These are phyloP conservation scores for Furnarius figulus DNA, from an alignment of 2,113 vertebrate species.

Conservation along the genomic window DNA sequence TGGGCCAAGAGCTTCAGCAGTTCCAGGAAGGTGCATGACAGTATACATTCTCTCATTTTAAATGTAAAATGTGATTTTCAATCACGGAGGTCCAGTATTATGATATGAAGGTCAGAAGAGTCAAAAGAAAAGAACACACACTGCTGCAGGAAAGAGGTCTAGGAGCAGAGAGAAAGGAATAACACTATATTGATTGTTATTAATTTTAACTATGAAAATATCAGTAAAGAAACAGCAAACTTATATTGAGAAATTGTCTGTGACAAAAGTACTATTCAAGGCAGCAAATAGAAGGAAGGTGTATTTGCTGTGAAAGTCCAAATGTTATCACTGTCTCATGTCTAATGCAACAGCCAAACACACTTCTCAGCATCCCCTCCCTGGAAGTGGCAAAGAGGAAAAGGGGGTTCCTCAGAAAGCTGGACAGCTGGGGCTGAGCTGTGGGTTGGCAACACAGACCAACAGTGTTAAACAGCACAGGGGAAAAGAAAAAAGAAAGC, in stretches of 20 bases:
- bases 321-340: neutral
- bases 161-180: neutral
- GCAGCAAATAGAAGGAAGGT: neutral
- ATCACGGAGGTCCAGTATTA: neutral
- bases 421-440: neutral
- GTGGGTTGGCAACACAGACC: neutral
- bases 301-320: neutral
- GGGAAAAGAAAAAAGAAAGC: neutral
- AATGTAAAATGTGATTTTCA: neutral
- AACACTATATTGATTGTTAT: neutral
- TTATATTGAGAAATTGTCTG: neutral
- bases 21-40: constrained; percentile 1
- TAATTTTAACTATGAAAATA: neutral
- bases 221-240: neutral
- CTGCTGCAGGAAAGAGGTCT: neutral
- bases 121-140: neutral
- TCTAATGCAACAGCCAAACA: neutral
- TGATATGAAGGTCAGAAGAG: neutral
- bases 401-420: neutral
- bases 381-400: neutral
- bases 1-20: constrained; percentile 26
- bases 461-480: neutral
- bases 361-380: neutral
- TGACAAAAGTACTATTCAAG: neutral
- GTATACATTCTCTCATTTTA: neutral